These are phyloP conservation scores for Pterobdella sp. DNA, from an alignment of 2,888 invertebrate species.

Conservation along the genomic window DNA sequence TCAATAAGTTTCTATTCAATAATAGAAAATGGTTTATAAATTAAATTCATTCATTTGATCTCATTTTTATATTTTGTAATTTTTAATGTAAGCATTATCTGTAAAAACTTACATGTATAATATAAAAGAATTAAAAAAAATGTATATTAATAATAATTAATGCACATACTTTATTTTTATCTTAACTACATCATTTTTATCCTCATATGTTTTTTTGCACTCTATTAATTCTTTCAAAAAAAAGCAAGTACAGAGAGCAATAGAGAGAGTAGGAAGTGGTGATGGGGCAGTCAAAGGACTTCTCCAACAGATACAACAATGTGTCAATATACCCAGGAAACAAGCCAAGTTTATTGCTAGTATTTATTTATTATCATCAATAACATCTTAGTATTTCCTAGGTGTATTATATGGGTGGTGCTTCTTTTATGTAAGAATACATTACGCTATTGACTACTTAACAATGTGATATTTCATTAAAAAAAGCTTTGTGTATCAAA, in stretches of 20 bases:
- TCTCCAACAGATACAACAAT: conserved; percentile 63
- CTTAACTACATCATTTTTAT: not conserved
- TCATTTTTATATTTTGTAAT: too few species aligned
- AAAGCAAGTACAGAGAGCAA: conserved; percentile 59
- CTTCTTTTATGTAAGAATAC: too few species aligned
- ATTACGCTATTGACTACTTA: too few species aligned
- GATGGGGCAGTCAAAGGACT: conserved; percentile 59
- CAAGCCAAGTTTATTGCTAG: conserved; percentile 64
- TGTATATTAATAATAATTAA: too few species aligned
- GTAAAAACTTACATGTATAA: too few species aligned
- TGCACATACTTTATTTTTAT: not conserved
- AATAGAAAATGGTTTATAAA: too few species aligned
- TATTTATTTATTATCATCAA: not conserved
- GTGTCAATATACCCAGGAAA: conserved; percentile 77
- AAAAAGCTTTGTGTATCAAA: too few species aligned
- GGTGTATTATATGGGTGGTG: not conserved
- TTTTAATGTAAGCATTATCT: too few species aligned
- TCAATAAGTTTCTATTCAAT: too few species aligned
- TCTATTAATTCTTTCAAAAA: conserved; percentile 29
- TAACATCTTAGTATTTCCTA: not conserved
- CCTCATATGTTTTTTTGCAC: conserved; percentile 9
- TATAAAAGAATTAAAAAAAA: too few species aligned
- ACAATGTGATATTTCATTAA: too few species aligned
- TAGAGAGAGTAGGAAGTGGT: conserved; percentile 59
- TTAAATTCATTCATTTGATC: too few species aligned